These are phyloP conservation scores for Megamerina dolium DNA, from an alignment of 2,888 invertebrate species.

Conservation along the genomic window DNA sequence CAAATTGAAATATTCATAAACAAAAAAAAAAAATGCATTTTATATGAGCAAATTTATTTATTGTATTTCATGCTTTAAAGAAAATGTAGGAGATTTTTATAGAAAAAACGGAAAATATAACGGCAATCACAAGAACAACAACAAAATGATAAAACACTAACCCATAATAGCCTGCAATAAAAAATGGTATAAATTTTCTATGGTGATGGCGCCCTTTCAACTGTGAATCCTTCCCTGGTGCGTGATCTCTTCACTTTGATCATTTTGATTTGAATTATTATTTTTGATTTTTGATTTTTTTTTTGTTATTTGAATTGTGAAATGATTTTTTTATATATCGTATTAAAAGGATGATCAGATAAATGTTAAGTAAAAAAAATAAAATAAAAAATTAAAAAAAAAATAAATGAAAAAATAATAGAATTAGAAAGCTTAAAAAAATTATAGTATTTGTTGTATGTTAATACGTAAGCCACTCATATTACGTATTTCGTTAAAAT, in stretches of 20 bases:
- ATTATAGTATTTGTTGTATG: no score
- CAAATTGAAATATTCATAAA: no score
- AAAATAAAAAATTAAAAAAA: neutral
- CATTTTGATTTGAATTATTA: conserved; percentile 6
- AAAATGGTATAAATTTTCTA: conserved; percentile 23
- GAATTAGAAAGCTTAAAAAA: no score
- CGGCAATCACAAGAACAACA: conserved; percentile 13
- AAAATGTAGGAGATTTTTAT: no score
- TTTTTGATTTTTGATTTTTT: neutral
- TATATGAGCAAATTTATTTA: no score
- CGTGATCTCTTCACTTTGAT: conserved; percentile 66
- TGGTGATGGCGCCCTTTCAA: conserved; percentile 55
- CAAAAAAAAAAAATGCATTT: no score
- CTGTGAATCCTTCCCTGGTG: conserved; percentile 66
- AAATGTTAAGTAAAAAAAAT: neutral
- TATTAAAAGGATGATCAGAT: neutral
- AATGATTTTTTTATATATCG: neutral
- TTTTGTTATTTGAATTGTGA: neutral
- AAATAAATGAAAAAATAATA: neutral
- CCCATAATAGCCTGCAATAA: conserved; percentile 27
- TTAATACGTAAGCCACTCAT: no score
- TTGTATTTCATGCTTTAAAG: no score
- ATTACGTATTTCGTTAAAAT: no score
- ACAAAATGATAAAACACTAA: conserved; percentile 24
- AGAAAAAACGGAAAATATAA: neutral